Evolutionary conservation across 2,888 invertebrate species (phyloP).

Genomic region (Yponomeuta plumbellus): DNA sequence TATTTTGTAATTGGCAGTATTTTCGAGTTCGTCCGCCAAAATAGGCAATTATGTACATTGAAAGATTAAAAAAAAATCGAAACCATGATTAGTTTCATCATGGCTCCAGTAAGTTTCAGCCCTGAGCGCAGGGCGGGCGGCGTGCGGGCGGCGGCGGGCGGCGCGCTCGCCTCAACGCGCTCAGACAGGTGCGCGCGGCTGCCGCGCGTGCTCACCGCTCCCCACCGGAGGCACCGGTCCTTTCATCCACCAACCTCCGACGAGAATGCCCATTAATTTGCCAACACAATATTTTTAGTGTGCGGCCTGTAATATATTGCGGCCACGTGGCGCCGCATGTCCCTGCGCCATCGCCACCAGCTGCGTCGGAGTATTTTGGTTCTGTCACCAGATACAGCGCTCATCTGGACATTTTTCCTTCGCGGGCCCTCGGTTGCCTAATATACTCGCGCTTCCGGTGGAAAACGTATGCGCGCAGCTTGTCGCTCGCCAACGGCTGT

Average conservation of each 20-base stretch:
- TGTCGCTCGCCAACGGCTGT: constrained; percentile 7
- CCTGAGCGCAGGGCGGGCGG: constrained; percentile 7
- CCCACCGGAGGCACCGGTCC: constrained; percentile 76
- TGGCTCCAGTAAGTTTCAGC: neutral
- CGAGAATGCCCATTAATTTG: constrained; percentile 77
- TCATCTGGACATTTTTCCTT: constrained; percentile 75
- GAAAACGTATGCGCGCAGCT: constrained; percentile 39
- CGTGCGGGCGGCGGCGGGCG: constrained; percentile 11
- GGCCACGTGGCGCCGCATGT: constrained; percentile 76
- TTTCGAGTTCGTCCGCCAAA: no score
- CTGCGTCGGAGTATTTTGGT: constrained; percentile 77
- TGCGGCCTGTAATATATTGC: constrained; percentile 76
- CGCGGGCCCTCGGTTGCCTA: constrained; percentile 64
- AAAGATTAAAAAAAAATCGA: no score
- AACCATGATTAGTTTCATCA: no score
- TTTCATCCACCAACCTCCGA: constrained; percentile 74
- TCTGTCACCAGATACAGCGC: constrained; percentile 74
- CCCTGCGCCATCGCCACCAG: constrained; percentile 63
- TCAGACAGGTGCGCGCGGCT: constrained; percentile 73
- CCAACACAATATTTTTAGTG: constrained; percentile 77
- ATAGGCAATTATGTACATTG: no score
- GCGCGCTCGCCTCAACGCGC: constrained; percentile 43
- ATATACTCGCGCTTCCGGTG: constrained; percentile 56
- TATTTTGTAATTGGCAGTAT: no score
- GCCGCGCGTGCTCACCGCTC: constrained; percentile 72